Conservation (phyloP, 2,113 vertebrate genomes). For the Antennarius striatus region DNA sequence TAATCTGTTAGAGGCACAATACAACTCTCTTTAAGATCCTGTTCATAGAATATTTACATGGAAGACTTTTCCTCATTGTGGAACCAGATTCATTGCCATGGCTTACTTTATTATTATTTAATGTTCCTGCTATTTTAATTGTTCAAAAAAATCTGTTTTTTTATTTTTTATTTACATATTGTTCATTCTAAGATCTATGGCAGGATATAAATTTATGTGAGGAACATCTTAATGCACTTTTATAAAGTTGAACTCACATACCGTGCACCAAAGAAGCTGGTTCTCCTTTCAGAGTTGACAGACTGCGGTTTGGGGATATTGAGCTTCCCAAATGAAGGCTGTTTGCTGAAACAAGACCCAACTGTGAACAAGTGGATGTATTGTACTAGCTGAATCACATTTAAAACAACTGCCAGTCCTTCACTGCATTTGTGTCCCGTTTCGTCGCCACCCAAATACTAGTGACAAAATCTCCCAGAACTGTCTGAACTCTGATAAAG, state of each 20-base stretch:
- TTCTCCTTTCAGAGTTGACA: conserved; percentile 86
- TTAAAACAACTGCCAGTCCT: neutral
- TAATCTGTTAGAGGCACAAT: no score
- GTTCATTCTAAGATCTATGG: neutral
- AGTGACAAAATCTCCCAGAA: no score
- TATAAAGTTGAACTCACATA: conserved; percentile 69
- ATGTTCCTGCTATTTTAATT: neutral
- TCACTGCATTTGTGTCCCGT: no score
- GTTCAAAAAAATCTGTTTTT: neutral
- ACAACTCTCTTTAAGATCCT: neutral
- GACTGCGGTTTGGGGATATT: conserved; percentile 82
- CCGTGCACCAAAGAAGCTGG: conserved; percentile 86
- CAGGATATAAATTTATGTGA: neutral
- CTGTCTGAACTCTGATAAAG: no score
- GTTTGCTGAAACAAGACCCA: conserved; percentile 78
- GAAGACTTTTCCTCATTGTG: no score
- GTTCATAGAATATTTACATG: no score
- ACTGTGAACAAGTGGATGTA: neutral
- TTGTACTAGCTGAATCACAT: neutral
- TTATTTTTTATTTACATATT: neutral
- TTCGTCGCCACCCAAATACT: no score
- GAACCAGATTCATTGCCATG: neutral
- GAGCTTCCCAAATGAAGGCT: conserved; percentile 85
- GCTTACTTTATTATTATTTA: neutral
- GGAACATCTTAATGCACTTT: neutral